Base-by-base conservation (phyloP, 2,113 vertebrate species). In the Elachura formosa region DNA sequence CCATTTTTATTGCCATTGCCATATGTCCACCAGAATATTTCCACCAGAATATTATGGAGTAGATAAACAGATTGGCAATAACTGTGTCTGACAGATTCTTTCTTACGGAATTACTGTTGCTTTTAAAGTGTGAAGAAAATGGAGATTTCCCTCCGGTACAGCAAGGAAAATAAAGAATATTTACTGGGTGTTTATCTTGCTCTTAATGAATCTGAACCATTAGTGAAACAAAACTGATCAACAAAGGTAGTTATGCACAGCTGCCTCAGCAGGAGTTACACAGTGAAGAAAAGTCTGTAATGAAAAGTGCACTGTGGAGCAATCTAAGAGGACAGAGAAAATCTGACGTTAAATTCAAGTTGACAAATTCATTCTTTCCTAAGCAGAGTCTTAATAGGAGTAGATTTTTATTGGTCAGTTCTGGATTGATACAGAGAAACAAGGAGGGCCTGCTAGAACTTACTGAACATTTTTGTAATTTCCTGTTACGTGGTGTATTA, bases 221-320 rank as follows among this genome's bases (percentile, higher is more conserved):
- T 41, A 16, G 13, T 85, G 63, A 72, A 81, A 52, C 31, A 73
- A n/a, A 85, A n/a, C 7, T 62, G 38, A 28, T 52, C 9, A 36
- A 1, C 46, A 46, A 41, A 52, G 36, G 8, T n/a, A 19, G 29
- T 51, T 72, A 21, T 1, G 21, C 43, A 20, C 7, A 64, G 34
- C 14, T 79, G 51, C 51, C 43, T 89, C 49, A 78, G 38, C 31
- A 78, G 34, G 38, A 69, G 19, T 40, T 83, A 34, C 59, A 10
- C 45, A 55, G 3, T 15, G 45, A 36, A 38, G 59, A 31, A 33
- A 84, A 24, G 36, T 51, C 64, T 61, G 0, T 20, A 24, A 24
- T 46, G 38, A 67, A 56, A 71, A 87, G 34, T 0, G 0, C n/a
- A 12, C 22, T 49, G 28, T 73, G 45, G 34, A 43, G 26, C 14